Conservation (phyloP, 2,888 invertebrate species). For the Callinectes sapidus region DNA sequence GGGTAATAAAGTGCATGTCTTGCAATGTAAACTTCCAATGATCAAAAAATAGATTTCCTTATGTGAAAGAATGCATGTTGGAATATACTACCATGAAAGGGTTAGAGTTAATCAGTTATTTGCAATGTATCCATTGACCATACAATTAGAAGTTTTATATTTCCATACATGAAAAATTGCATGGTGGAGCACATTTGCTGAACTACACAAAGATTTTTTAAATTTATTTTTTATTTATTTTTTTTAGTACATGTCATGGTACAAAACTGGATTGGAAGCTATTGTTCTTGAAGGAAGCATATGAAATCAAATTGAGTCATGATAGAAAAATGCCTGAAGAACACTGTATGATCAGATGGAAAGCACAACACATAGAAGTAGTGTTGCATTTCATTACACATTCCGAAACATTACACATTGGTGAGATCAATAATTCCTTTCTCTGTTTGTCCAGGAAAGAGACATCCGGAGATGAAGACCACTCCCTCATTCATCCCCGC, state of each 20-base stretch:
- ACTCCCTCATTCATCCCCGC: conserved; percentile 31
- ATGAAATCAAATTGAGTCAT: no score
- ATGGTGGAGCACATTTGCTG: not conserved
- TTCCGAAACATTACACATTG: no score
- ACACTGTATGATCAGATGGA: not conserved
- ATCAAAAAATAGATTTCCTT: not conserved
- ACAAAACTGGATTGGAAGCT: no score
- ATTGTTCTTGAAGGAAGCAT: no score
- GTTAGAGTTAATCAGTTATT: no score
- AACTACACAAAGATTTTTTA: not conserved
- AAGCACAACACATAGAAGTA: not conserved
- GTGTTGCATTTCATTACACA: not conserved
- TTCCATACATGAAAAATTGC: not conserved
- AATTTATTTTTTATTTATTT: not conserved
- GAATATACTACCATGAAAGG: not conserved
- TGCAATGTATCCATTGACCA: no score
- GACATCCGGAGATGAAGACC: conserved; percentile 38
- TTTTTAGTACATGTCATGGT: no score
- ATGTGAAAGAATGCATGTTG: not conserved
- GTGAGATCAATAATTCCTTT: no score
- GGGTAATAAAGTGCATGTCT: not conserved
- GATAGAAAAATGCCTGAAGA: no score
- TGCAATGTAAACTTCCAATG: not conserved
- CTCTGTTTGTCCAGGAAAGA: conserved; percentile 41
- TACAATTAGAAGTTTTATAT: not conserved